A percentile compares a stretch with the other conserved stretches of the same genome.
These are phyloP conservation scores for Marmota flaviventris DNA, from an alignment of 2,113 vertebrate genomes.

Conservation along the genomic window DNA sequence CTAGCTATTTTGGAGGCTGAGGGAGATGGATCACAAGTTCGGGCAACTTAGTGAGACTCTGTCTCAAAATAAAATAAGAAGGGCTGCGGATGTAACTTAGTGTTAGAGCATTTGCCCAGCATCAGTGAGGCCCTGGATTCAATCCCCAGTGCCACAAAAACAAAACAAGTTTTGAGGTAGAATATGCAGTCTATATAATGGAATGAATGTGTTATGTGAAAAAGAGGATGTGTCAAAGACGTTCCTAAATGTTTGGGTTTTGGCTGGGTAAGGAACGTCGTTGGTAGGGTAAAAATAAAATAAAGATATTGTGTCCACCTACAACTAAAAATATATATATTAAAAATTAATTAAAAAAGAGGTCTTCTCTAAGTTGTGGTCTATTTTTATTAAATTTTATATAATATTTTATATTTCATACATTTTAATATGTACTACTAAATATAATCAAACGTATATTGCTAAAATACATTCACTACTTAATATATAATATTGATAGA, in stretches of 20 bases:
- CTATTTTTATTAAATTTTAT: background rate
- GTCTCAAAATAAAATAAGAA: background rate
- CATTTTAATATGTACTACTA: background rate
- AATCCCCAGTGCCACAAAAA: background rate
- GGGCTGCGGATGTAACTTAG: background rate
- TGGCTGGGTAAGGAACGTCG: background rate
- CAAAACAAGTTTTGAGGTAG: background rate
- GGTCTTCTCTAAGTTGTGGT: background rate
- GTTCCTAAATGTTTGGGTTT: background rate
- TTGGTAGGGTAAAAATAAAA: background rate
- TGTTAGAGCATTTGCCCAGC: background rate
- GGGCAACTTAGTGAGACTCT: background rate
- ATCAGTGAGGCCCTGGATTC: background rate
- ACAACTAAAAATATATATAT: too few species aligned
- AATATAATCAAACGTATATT: background rate
- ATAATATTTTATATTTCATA: background rate
- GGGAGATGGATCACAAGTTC: background rate
- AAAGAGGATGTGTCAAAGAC: background rate
- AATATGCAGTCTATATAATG: too few species aligned
- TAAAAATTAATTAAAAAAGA: background rate
- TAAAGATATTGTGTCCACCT: too few species aligned
- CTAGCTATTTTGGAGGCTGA: background rate
- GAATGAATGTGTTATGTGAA: background rate
- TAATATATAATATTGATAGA: background rate
- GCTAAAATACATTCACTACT: background rate